Conservation (phyloP, 2,113 vertebrate species). For the Candoia aspera region DNA sequence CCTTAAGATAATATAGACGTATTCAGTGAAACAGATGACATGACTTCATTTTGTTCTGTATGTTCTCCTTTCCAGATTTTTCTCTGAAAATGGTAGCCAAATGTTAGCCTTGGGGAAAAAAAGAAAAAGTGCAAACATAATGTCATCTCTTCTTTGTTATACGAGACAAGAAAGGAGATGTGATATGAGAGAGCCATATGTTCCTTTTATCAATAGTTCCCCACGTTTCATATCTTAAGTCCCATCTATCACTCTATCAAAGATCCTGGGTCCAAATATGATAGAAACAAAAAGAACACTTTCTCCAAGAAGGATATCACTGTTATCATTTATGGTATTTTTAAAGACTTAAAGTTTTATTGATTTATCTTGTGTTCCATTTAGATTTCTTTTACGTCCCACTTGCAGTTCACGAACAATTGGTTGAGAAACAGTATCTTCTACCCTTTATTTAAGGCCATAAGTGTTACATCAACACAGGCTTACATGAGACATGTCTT, state of each 20-base stretch:
- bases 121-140: background rate
- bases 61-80: background rate
- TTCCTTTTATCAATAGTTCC: background rate
- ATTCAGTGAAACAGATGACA: background rate
- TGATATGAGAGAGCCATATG: background rate
- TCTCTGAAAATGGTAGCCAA: background rate
- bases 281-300: background rate
- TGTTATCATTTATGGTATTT: background rate
- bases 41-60: background rate
- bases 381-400: background rate
- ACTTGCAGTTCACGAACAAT: background rate
- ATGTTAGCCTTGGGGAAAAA: background rate
- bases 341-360: background rate
- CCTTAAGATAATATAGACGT: background rate
- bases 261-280: background rate
- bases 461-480: background rate
- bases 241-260: background rate
- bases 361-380: background rate
- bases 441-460: background rate
- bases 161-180: background rate
- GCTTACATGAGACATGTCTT: background rate
- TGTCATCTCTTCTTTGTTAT: background rate
- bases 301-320: background rate
- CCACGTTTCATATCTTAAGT: background rate
- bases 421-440: background rate